phyloP scores from a whole-genome alignment of 1,140 invertebrate species.

The Drosophila truncata region DNA sequence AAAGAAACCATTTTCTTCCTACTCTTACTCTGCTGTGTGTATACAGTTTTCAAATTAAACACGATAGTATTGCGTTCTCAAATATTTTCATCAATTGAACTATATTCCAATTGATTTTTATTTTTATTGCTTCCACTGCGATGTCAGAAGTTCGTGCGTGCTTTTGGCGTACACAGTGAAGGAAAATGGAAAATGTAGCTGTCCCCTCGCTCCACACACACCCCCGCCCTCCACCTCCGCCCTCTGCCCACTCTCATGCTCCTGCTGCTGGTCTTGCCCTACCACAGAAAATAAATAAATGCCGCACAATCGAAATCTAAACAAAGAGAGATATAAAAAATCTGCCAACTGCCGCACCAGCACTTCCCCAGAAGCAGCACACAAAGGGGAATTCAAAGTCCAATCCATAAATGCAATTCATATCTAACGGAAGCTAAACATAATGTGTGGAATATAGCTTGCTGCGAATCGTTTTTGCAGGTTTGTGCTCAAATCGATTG shows the following conservation, averaged over 20 bases:
- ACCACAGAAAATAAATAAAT: slow-evolving; percentile 49
- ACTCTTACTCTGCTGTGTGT: background rate
- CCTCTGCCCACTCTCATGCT: background rate
- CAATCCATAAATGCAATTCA: slow-evolving; percentile 35
- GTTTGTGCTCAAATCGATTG: slow-evolving; percentile 20
- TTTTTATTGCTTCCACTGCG: slow-evolving; percentile 21
- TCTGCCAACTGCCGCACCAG: slow-evolving; percentile 47
- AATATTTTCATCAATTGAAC: slow-evolving; percentile 35
- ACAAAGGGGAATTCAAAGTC: slow-evolving; percentile 43
- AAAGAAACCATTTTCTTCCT: background rate
- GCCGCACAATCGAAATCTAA: slow-evolving; percentile 61
- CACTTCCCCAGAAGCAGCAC: slow-evolving; percentile 35
- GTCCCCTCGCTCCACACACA: slow-evolving; percentile 11
- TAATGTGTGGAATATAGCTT: slow-evolving; percentile 6
- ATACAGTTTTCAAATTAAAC: slow-evolving; percentile 18
- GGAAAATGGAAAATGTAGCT: slow-evolving; percentile 37
- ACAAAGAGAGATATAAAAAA: slow-evolving; percentile 59
- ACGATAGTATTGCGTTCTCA: slow-evolving; percentile 5
- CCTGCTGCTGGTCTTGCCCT: background rate
- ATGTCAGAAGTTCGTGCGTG: slow-evolving; percentile 41
- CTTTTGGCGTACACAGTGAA: slow-evolving; percentile 26
- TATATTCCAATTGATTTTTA: slow-evolving; percentile 38
- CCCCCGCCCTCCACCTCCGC: too few relatives aligned
- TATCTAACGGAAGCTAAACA: slow-evolving; percentile 31
- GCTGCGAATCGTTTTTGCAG: slow-evolving; percentile 9